Base-by-base conservation (phyloP, 2,797 vertebrate species). In the Spondyliosoma cantharus region DNA sequence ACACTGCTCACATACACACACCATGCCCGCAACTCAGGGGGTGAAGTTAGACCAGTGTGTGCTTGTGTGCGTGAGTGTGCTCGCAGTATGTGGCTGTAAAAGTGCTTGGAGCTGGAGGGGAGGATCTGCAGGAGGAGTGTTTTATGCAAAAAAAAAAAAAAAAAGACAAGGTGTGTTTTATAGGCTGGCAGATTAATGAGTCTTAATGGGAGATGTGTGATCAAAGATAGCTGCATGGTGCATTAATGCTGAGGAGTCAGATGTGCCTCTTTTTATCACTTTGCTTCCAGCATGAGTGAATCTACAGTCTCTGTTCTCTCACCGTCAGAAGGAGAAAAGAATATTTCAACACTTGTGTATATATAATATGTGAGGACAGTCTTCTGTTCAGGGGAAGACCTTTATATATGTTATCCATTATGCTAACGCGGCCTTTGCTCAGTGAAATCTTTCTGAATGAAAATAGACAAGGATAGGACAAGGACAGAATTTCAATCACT, bases 151-250 rank as follows among this genome's bases (percentile, higher is more conserved):
- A 45, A 54, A 74, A 84, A 72, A 52, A 16, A 45, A 45, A 54
- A 82, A 71, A 62, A 22, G 78, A 76, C 45, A 54, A 82, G 72
- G 72, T 74, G 80, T 82, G 73, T 86, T 88, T 89, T 76, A 87
- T 77, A 54, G 71, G 81, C 68, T 83, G 82, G 78, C 80, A 88
- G 84, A 89, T 86, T 82, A 90, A 90, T 81, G 69, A 78, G 53
- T 62, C 65, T 37, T 87, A 90, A 90, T 87, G 57, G 63, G 74
- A 66, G 64, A 79, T 19, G 74, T 85, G 80, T 80, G 84, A 85
- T 85, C 82, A 85, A 48, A 84, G 68, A 69, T 74, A 60, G 63
- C 49, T 69, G 52, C 43, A 20, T 75, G 58, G 54, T 80, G 78
- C 37, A 3, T 73, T 66, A 57, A 64, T 67, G 65, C 68, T 66